Percentiles rank a stretch among this genome's conserved stretches.
phyloP scores from a whole-genome alignment of 2,113 vertebrate species.

The Entomyzon cyanotis region DNA sequence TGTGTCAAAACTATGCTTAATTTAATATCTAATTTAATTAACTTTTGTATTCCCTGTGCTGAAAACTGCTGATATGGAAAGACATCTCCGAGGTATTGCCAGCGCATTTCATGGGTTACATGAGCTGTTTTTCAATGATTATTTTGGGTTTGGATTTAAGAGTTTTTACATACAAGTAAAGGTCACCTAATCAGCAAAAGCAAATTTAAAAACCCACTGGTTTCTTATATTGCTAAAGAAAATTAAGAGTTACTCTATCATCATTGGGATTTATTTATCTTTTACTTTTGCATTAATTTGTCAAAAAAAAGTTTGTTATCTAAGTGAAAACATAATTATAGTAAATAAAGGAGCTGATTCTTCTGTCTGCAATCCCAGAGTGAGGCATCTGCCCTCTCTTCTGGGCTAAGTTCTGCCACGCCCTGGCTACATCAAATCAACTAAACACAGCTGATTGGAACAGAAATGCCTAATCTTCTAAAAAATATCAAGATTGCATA shows the following conservation, averaged over 20 bases:
- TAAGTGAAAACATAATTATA: background rate
- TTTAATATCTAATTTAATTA: constrained; percentile 34
- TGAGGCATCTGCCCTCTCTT: background rate
- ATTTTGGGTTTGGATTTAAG: background rate
- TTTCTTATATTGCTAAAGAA: background rate
- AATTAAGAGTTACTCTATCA: background rate
- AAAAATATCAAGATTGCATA: background rate
- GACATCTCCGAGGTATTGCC: background rate
- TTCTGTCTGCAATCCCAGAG: background rate
- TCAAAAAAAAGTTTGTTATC: background rate
- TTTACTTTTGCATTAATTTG: background rate
- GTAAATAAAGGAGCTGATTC: background rate
- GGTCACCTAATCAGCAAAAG: background rate
- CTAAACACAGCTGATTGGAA: background rate
- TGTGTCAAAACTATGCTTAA: constrained; percentile 16
- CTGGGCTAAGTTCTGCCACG: background rate
- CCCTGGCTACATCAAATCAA: background rate
- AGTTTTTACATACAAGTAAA: background rate
- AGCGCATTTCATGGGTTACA: background rate
- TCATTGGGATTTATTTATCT: background rate
- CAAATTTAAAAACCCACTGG: background rate
- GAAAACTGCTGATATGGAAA: background rate
- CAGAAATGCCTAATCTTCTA: background rate
- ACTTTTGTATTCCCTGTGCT: background rate
- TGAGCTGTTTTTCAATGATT: background rate